phyloP scores from a whole-genome alignment of 2,888 invertebrate genomes.

The Leptogaster cylindrica region DNA sequence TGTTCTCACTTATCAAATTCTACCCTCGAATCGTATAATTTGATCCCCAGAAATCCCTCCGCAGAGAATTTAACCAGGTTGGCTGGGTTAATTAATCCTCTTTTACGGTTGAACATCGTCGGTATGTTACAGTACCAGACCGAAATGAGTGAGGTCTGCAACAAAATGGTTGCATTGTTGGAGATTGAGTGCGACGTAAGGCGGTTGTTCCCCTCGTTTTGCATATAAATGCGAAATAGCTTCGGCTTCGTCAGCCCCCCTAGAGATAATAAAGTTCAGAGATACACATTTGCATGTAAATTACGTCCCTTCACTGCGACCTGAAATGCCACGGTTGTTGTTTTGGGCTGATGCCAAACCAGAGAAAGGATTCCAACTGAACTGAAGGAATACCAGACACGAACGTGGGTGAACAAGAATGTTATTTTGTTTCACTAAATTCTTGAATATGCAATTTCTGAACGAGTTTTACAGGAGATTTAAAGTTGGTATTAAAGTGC shows the following conservation, averaged over 20 bases:
- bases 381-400: no score
- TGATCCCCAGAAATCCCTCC: background rate
- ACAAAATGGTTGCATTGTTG: background rate
- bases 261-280: constrained; percentile 27
- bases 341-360: no score
- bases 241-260: constrained; percentile 10
- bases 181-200: background rate
- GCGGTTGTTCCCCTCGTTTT: constrained; percentile 22
- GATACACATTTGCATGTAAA: constrained; percentile 40
- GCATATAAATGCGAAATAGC: constrained; percentile 31
- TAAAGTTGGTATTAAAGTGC: no score
- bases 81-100: constrained; percentile 12
- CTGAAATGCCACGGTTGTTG: no score
- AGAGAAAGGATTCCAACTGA: no score
- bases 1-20: background rate
- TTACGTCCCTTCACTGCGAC: background rate
- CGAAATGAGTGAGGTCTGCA: background rate
- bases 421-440: no score
- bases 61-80: background rate
- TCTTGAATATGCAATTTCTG: no score
- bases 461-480: no score
- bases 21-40: background rate
- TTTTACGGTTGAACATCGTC: background rate
- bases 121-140: background rate
- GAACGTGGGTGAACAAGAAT: no score